A percentile compares a stretch with the other conserved stretches of the same genome.
Conservation (phyloP, 2,797 vertebrate species). For the Hypotaenidia okinawae region DNA sequence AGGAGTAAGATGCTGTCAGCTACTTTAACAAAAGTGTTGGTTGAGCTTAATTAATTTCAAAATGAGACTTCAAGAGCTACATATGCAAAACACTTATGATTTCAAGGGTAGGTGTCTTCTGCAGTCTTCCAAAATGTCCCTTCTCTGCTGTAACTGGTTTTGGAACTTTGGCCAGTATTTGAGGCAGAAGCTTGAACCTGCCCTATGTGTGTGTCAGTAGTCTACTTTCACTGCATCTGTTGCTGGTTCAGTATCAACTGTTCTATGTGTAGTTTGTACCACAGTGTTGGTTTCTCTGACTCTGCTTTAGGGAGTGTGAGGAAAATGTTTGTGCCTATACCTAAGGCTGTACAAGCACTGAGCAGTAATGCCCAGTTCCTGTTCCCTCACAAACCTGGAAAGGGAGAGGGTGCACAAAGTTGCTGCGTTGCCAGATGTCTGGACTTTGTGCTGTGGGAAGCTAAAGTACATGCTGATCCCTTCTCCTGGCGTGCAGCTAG, state of each 20-base stretch:
- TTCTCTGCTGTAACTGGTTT: background rate
- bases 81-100: background rate
- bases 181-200: background rate
- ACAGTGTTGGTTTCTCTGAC: background rate
- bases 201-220: background rate
- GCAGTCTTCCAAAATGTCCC: background rate
- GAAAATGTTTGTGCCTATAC: background rate
- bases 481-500: background rate
- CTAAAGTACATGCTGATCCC: rapidly evolving
- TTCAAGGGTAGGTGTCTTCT: background rate
- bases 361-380: background rate
- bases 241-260: background rate
- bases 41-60: background rate
- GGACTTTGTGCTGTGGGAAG: background rate
- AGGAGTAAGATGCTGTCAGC: background rate
- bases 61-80: background rate
- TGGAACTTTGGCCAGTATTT: background rate
- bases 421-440: background rate
- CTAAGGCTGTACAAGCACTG: no score
- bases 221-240: background rate
- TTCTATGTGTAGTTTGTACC: background rate
- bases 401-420: background rate
- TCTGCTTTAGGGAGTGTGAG: background rate
- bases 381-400: background rate
- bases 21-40: background rate